phyloP scores from a whole-genome alignment of 2,797 vertebrate genomes.

The Tapera naevia region DNA sequence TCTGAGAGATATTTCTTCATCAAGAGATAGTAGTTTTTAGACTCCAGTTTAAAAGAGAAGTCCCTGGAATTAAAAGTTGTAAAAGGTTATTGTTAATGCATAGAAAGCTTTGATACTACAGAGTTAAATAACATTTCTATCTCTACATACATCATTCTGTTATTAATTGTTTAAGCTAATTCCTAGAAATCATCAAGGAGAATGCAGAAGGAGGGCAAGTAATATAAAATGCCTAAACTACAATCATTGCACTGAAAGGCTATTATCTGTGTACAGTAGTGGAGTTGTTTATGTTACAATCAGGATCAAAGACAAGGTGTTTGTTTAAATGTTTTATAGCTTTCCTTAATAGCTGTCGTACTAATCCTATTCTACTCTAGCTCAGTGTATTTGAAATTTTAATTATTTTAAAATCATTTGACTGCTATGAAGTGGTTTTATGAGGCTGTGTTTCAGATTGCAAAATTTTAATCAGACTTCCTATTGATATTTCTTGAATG shows the following conservation, averaged over 20 bases:
- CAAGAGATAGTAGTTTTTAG: neutral
- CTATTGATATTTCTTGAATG: neutral
- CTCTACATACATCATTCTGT: neutral
- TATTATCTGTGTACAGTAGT: neutral
- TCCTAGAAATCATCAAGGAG: neutral
- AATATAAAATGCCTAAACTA: neutral
- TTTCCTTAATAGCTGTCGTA: neutral
- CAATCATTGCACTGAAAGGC: neutral
- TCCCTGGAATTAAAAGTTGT: neutral
- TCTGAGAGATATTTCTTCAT: neutral
- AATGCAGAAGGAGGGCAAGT: neutral
- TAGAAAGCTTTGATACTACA: neutral
- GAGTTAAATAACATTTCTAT: neutral
- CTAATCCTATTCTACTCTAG: neutral
- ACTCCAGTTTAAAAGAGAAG: neutral
- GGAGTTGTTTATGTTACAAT: neutral
- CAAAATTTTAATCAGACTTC: neutral
- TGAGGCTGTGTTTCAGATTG: neutral
- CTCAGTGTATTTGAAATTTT: neutral
- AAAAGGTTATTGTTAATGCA: neutral
- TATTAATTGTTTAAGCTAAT: neutral
- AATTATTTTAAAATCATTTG: neutral
- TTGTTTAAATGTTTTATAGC: neutral
- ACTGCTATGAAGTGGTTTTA: neutral
- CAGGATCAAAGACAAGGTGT: neutral